Evolutionary conservation across 2,888 invertebrate genomes (phyloP).

Genomic region (Antheraea yamamai): DNA sequence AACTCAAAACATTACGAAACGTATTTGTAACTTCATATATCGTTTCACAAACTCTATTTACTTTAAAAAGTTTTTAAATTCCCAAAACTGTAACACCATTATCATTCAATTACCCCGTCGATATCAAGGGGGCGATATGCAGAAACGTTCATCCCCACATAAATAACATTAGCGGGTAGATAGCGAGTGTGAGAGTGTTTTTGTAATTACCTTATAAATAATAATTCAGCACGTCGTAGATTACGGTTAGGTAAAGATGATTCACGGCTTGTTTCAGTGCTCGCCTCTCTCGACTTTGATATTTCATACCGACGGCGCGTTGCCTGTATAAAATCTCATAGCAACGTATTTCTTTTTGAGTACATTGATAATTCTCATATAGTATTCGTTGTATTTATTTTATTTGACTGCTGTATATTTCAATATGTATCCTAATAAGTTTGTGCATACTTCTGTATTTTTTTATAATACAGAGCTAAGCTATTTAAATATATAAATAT

Average conservation of each 20-base stretch:
- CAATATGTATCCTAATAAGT: not conserved
- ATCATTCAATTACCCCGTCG: conserved; percentile 70
- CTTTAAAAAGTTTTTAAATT: conserved; percentile 1
- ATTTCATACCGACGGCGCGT: conserved; percentile 1
- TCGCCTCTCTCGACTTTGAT: conserved; percentile 1
- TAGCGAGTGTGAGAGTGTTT: conserved; percentile 75
- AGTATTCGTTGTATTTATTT: not conserved
- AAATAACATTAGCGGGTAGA: conserved; percentile 76
- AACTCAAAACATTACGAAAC: too few relatives aligned
- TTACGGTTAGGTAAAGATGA: conserved; percentile 72
- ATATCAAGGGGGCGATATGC: conserved; percentile 70
- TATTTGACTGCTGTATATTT: not conserved
- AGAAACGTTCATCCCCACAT: conserved; percentile 79
- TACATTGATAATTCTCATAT: not conserved
- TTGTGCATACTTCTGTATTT: not conserved
- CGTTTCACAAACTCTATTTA: not conserved
- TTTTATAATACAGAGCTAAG: too few relatives aligned
- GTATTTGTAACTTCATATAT: too few relatives aligned
- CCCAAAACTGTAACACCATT: conserved; percentile 38
- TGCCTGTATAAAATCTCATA: conserved; percentile 6
- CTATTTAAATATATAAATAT: too few relatives aligned
- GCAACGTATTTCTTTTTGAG: conserved; percentile 2
- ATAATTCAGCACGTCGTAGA: conserved; percentile 76
- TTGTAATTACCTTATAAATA: conserved; percentile 82
- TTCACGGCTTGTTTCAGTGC: conserved; percentile 45